phyloP scores from a whole-genome alignment of 2,888 invertebrate genomes.

The Lycocerus yunnanus region DNA sequence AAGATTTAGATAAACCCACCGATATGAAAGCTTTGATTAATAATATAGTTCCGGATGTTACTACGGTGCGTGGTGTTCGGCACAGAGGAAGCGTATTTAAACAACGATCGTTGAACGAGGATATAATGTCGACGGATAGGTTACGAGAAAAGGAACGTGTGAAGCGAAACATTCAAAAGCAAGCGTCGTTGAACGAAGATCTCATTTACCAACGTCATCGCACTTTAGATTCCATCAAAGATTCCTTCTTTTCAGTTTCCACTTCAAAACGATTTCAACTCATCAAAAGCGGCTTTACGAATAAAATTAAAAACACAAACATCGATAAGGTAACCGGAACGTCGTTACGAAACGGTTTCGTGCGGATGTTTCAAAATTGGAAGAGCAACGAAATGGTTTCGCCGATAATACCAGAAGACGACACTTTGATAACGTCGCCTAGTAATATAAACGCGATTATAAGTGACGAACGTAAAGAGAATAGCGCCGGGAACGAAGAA shows the following conservation, averaged over 20 bases:
- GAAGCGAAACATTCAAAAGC: slow-evolving; percentile 84
- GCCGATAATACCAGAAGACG: slow-evolving; percentile 51
- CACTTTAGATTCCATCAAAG: slow-evolving; percentile 71
- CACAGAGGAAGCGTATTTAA: slow-evolving; percentile 69
- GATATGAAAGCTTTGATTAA: slow-evolving; percentile 69
- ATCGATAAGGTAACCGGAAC: slow-evolving; percentile 78
- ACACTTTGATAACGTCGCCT: slow-evolving; percentile 34
- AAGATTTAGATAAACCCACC: slow-evolving; percentile 67
- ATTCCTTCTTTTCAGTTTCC: slow-evolving; percentile 74
- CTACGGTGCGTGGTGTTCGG: slow-evolving; percentile 58
- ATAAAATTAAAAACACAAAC: slow-evolving; percentile 80
- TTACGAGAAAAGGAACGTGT: slow-evolving; percentile 81
- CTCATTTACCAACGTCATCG: slow-evolving; percentile 72
- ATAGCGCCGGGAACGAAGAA: slow-evolving; percentile 54
- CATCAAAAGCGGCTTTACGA: slow-evolving; percentile 80
- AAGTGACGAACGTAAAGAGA: slow-evolving; percentile 46
- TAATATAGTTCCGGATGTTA: slow-evolving; percentile 69
- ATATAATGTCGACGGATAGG: slow-evolving; percentile 85
- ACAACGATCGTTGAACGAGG: slow-evolving; percentile 88
- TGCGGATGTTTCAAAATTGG: slow-evolving; percentile 83
- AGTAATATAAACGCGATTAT: slow-evolving; percentile 28
- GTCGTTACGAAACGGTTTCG: slow-evolving; percentile 75
- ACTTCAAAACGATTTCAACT: slow-evolving; percentile 78
- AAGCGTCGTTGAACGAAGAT: slow-evolving; percentile 87
- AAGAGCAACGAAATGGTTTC: slow-evolving; percentile 62